Base-by-base conservation (phyloP, 2,888 invertebrate genomes). In the Selenia dentaria region DNA sequence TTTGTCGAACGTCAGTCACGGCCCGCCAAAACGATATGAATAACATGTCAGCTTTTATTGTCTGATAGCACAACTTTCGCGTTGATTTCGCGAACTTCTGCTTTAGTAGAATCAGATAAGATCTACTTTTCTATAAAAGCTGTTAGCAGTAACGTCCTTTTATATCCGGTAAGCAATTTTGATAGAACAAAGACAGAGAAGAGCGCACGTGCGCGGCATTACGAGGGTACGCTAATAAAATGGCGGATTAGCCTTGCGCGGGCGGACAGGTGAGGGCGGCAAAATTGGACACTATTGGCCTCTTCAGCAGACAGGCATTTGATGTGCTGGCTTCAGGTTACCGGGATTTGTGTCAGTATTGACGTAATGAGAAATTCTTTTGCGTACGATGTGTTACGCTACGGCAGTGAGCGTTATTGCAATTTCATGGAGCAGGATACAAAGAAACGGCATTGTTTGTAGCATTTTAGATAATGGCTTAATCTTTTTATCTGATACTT, bases 21-120 rank as follows among this genome's bases (percentile, higher is more conserved):
- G 62, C 83, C 85, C 85, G 86, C 84, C 82, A 82, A 87, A 88
- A 87, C 82, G 82, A 81, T 86, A 88, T 87, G n/a, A 87, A 88
- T 85, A 89, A 84, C 86, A 84, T 79, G 73, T 67, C 71, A 36
- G 55, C 54, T 62, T 52, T 35, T 11, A 1, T 2, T 12, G 0
- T 5, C 11, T 6, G n/a, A 8, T 33, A 29, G 6, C 26, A 22
- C 28, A 42, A 24, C 27, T 13, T 12, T 3, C 5, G 24, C n/a
- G 5, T 12, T 5, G 2, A 12, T 12, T 6, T 1, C 16, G 12
- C 36, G 18, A 67, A 64, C 65, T 59, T 64, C 31, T 24, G 42
- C 60, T 44, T 55, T 71, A 58, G 1, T 0, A 0, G 8, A 8
- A 11, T 13, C 1, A 0, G 0, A 10, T 67, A 77, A 44, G 57